phyloP scores from a whole-genome alignment of 2,888 invertebrate species.

The Morpho achilles region DNA sequence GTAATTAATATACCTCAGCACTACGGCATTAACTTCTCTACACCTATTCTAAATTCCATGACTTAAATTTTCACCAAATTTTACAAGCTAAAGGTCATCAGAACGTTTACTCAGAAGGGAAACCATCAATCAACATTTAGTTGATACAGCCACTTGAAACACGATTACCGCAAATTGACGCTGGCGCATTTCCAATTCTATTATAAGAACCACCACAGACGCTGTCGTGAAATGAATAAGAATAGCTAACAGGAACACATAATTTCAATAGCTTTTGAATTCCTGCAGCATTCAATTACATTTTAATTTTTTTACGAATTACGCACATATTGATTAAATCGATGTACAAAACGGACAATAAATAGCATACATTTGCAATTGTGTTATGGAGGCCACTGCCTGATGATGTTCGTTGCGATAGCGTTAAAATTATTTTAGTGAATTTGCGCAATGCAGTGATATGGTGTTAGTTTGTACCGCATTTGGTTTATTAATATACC shows the following conservation, averaged over 20 bases:
- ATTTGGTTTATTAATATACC: no score
- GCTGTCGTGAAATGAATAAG: constrained; percentile 30
- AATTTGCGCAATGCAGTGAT: no score
- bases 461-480: no score
- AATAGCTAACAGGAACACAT: constrained; percentile 24
- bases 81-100: constrained; percentile 39
- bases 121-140: constrained; percentile 67
- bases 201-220: constrained; percentile 34
- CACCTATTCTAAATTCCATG: constrained; percentile 8
- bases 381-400: no score
- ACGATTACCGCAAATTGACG: constrained; percentile 60
- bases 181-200: constrained; percentile 65
- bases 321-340: not conserved
- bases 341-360: no score
- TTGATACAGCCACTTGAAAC: constrained; percentile 65
- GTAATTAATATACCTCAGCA: not conserved
- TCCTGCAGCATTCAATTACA: not conserved
- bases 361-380: no score
- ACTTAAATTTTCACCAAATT: constrained; percentile 43
- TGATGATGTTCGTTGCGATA: no score
- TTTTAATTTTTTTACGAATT: not conserved
- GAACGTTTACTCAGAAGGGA: constrained; percentile 55
- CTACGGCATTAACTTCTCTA: no score
- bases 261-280: constrained; percentile 20
- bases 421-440: no score